These are phyloP conservation scores for Spermophilus dauricus DNA, from an alignment of 2,113 vertebrate species.

Conservation along the genomic window DNA sequence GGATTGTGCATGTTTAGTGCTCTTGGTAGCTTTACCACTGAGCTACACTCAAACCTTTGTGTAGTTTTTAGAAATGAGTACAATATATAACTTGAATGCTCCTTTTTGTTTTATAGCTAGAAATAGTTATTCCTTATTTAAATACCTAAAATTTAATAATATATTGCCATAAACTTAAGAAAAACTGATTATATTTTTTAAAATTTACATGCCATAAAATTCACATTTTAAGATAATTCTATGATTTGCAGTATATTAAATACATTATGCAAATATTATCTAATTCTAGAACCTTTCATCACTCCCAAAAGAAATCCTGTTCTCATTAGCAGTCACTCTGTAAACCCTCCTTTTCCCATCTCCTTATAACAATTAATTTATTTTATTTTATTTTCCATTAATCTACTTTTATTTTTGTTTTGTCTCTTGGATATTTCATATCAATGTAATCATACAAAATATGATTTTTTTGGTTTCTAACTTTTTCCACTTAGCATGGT, in stretches of 20 bases:
- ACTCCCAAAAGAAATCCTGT: neutral
- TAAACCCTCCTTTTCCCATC: neutral
- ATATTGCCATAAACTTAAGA: conserved; percentile 8
- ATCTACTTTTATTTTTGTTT: neutral
- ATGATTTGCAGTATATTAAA: neutral
- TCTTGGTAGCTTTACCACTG: neutral
- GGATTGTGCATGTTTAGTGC: neutral
- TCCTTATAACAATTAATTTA: neutral
- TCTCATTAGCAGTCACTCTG: neutral
- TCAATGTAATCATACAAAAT: neutral
- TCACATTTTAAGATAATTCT: neutral
- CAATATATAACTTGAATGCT: neutral
- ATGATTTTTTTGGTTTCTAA: conserved; percentile 24
- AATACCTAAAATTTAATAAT: conserved; percentile 27
- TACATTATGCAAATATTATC: neutral
- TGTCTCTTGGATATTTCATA: neutral
- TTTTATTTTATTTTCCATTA: neutral
- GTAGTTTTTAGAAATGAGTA: conserved; percentile 13
- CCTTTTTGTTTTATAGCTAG: conserved; percentile 29
- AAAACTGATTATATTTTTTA: neutral
- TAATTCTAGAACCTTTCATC: conserved; percentile 21
- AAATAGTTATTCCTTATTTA: conserved; percentile 49
- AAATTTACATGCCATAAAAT: neutral
- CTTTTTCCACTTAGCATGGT: conserved; percentile 40
- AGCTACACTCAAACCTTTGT: neutral